Evolutionary conservation across 2,888 invertebrate species (phyloP).

Genomic region (Lithodes maja): DNA sequence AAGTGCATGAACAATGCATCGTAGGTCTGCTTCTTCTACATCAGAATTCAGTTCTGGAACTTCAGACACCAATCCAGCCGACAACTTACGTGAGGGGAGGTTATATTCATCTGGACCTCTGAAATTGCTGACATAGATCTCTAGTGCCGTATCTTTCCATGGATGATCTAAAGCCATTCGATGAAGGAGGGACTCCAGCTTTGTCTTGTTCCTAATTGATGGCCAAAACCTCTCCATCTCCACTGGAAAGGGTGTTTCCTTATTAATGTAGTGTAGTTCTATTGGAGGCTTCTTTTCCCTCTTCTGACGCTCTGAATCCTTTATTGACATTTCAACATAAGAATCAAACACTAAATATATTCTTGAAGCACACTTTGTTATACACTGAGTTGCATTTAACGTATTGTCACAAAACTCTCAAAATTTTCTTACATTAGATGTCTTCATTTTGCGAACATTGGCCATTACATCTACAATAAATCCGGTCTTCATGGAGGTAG

Average conservation of each 20-base stretch:
- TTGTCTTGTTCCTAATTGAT: constrained; percentile 10
- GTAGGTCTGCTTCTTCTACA: constrained; percentile 22
- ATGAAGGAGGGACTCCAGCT: constrained; percentile 17
- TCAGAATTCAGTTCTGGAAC: constrained; percentile 25
- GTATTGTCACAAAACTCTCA: neutral
- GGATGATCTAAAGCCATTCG: constrained; percentile 8
- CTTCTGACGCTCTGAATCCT: neutral
- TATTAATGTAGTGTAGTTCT: constrained; percentile 10
- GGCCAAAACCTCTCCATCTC: constrained; percentile 7
- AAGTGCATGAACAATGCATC: constrained; percentile 16
- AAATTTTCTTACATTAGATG: neutral
- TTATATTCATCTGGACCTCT: constrained; percentile 21
- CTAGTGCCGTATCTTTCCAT: neutral
- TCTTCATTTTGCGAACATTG: neutral
- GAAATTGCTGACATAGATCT: constrained; percentile 8
- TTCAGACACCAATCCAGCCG: constrained; percentile 20
- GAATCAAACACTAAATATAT: constrained; percentile 3
- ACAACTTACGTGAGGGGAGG: constrained; percentile 24
- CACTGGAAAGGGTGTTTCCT: neutral
- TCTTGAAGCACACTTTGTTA: neutral
- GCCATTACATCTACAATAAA: neutral
- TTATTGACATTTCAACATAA: neutral
- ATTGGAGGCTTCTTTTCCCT: constrained; percentile 9
- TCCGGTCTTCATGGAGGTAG: neutral
- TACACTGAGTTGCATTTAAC: neutral